A percentile compares a stretch with the other conserved stretches of the same genome.
phyloP scores from a whole-genome alignment of 2,888 invertebrate genomes.

The Gari tellinella region DNA sequence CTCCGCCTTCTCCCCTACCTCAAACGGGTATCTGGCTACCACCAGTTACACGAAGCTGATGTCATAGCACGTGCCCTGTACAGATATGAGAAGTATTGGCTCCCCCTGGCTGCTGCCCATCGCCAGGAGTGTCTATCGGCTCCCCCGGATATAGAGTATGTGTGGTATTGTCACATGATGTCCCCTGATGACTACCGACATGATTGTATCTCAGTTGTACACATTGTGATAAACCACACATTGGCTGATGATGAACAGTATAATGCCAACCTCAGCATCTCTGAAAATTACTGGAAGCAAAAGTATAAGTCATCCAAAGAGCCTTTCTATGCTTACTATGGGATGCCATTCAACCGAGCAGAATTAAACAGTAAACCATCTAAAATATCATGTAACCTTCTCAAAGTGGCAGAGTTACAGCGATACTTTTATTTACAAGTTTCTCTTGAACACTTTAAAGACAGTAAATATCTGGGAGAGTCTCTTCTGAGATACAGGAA shows the following conservation, averaged over 20 bases:
- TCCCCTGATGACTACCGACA: slow-evolving; percentile 77
- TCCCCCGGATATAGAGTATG: slow-evolving; percentile 85
- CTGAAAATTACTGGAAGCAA: slow-evolving; percentile 69
- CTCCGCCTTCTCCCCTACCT: too few species aligned
- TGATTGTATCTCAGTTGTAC: slow-evolving; percentile 74
- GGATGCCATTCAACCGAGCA: slow-evolving; percentile 24
- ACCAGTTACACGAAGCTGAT: too few species aligned
- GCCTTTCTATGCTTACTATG: slow-evolving; percentile 68
- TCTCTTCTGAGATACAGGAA: slow-evolving; percentile 83
- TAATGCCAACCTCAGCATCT: slow-evolving; percentile 62
- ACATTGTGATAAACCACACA: slow-evolving; percentile 83
- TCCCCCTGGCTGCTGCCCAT: too few species aligned
- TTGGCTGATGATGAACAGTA: slow-evolving; percentile 71
- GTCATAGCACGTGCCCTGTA: too few species aligned
- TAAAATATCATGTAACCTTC: slow-evolving; percentile 82
- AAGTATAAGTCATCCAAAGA: slow-evolving; percentile 64
- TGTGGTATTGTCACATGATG: slow-evolving; percentile 85
- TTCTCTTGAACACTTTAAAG: slow-evolving; percentile 85
- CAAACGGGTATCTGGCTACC: too few species aligned
- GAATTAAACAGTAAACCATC: slow-evolving; percentile 31
- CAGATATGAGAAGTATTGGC: too few species aligned
- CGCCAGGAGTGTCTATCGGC: slow-evolving; percentile 80
- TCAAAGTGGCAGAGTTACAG: slow-evolving; percentile 84
- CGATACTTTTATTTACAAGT: slow-evolving; percentile 85
- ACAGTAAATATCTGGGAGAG: slow-evolving; percentile 82